phyloP scores from a whole-genome alignment of 1,140 invertebrate species.

The Macrosteles quadrilineatus region DNA sequence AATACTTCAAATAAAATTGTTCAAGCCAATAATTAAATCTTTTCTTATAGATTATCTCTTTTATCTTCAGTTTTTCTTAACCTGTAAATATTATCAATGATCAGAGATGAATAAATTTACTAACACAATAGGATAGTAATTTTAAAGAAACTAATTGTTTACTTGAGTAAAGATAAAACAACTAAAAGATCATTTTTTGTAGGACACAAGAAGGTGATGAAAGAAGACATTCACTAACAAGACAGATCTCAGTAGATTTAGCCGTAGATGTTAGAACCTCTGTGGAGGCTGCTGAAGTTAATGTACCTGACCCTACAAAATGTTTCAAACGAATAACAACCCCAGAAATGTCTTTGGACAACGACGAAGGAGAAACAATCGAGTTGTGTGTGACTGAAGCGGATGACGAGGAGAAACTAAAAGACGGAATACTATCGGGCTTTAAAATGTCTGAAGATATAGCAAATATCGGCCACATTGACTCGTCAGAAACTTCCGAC shows the following conservation, averaged over 20 bases:
- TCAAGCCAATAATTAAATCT: too few species aligned
- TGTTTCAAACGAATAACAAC: constrained; percentile 26
- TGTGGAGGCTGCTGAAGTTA: not conserved
- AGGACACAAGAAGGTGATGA: constrained; percentile 8
- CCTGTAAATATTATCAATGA: too few species aligned
- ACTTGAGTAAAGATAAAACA: too few species aligned
- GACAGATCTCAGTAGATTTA: constrained; percentile 37
- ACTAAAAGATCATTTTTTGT: not conserved
- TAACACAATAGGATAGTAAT: too few species aligned
- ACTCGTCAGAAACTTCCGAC: constrained; percentile 77
- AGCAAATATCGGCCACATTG: constrained; percentile 68
- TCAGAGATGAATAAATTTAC: too few species aligned
- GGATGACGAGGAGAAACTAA: constrained; percentile 25
- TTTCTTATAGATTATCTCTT: too few species aligned
- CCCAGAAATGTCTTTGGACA: constrained; percentile 23
- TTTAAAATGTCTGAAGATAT: constrained; percentile 42
- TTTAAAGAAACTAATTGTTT: too few species aligned
- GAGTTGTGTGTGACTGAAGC: not conserved
- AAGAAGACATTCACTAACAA: constrained; percentile 2
- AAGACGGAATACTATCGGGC: constrained; percentile 35
- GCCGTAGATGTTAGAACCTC: constrained; percentile 32
- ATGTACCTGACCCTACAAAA: constrained; percentile 21
- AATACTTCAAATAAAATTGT: too few species aligned
- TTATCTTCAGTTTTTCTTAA: too few species aligned
- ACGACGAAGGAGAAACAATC: not conserved